Percentiles rank a stretch among this genome's conserved stretches.
These are phyloP conservation scores for Mylabris sibirica DNA, from an alignment of 2,888 invertebrate genomes.

Conservation along the genomic window DNA sequence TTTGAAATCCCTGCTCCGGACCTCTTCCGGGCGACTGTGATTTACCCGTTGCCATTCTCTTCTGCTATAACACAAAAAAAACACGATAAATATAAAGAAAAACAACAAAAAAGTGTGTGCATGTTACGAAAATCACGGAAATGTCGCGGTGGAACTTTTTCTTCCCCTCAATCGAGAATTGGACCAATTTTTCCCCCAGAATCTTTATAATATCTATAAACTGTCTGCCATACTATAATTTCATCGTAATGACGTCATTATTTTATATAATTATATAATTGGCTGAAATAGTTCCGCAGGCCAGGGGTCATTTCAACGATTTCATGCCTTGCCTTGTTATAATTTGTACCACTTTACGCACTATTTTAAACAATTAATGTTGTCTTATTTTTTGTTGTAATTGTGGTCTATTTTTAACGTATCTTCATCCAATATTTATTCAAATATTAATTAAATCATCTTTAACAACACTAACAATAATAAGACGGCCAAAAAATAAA, in stretches of 20 bases:
- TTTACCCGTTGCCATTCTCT: conserved; percentile 24
- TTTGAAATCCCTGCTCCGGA: conserved; percentile 51
- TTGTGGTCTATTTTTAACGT: neutral
- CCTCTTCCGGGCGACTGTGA: conserved; percentile 46
- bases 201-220: conserved; percentile 1
- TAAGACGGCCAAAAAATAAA: neutral
- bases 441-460: neutral
- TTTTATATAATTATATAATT: conserved; percentile 18
- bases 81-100: neutral
- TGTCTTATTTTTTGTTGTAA: neutral
- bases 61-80: conserved; percentile 20
- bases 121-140: conserved; percentile 17
- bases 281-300: conserved; percentile 17
- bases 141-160: neutral
- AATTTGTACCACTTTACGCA: neutral
- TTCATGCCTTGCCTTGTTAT: neutral
- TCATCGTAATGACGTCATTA: conserved; percentile 16
- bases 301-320: conserved; percentile 17
- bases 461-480: neutral
- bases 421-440: neutral
- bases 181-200: neutral
- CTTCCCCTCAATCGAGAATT: neutral
- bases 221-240: conserved; percentile 9
- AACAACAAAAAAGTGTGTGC: conserved; percentile 14
- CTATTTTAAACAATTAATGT: conserved; percentile 4